phyloP scores from a whole-genome alignment of 2,113 vertebrate genomes.

The Cynocephalus volans region DNA sequence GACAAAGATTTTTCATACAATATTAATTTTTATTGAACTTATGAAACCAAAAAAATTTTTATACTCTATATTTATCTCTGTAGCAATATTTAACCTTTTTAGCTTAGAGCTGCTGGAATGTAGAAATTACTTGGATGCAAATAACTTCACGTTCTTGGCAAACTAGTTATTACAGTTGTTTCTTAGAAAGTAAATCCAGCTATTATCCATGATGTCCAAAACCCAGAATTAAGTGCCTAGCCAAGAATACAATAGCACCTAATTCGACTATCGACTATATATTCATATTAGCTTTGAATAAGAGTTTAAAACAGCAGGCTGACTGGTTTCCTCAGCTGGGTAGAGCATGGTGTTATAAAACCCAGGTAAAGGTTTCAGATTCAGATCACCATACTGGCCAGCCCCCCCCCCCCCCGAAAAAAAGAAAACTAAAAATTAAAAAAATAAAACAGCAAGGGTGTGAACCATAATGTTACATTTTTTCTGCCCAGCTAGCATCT shows the following conservation, averaged over 20 bases:
- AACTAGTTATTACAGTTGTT: neutral
- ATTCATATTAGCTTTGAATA: neutral
- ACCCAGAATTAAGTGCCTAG: neutral
- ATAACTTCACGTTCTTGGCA: neutral
- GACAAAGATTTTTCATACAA: constrained; percentile 33
- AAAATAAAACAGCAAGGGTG: neutral
- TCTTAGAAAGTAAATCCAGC: neutral
- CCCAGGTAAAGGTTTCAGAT: too few species aligned
- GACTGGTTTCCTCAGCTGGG: too few species aligned
- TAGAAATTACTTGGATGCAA: constrained; percentile 15
- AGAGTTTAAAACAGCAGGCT: neutral
- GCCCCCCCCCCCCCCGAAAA: too few species aligned
- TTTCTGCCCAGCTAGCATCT: neutral
- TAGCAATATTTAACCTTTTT: neutral
- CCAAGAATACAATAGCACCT: neutral
- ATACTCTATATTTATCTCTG: neutral
- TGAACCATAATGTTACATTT: neutral
- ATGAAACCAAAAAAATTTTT: neutral
- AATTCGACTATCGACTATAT: neutral
- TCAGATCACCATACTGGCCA: too few species aligned
- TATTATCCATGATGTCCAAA: neutral
- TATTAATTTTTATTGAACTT: neutral
- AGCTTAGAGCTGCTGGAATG: neutral
- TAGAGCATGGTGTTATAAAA: too few species aligned
- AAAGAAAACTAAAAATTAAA: too few species aligned